Conservation (phyloP, 2,888 invertebrate species). For the Matsumyia berberina region DNA sequence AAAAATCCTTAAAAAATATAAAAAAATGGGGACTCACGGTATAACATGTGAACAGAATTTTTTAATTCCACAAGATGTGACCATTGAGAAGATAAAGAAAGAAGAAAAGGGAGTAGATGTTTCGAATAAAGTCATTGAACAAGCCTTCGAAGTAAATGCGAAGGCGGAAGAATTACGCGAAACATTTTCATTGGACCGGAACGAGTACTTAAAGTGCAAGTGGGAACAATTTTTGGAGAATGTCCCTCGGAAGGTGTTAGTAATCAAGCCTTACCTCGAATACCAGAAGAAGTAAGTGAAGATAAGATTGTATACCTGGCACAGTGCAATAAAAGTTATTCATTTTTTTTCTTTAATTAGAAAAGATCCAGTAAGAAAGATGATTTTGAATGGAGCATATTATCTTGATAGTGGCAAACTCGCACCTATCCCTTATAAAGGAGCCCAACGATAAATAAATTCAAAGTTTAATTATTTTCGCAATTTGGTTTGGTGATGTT, state of each 20-base stretch:
- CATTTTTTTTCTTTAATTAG: conserved; percentile 61
- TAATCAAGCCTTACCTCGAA: conserved; percentile 26
- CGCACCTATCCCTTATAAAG: conserved; percentile 79
- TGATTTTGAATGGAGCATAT: conserved; percentile 79
- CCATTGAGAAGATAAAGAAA: conserved; percentile 14
- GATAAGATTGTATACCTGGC: not conserved
- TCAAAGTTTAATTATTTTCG: not conserved
- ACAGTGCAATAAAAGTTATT: not conserved
- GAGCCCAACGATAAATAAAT: conserved; percentile 59
- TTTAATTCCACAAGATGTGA: conserved; percentile 8
- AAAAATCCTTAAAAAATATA: not conserved
- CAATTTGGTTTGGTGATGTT: not conserved
- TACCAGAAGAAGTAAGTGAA: conserved; percentile 19
- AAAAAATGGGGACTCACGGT: conserved; percentile 6
- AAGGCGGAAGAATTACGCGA: conserved; percentile 25
- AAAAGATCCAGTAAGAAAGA: conserved; percentile 77
- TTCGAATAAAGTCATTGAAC: not conserved
- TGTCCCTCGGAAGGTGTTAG: conserved; percentile 1
- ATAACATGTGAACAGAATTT: conserved; percentile 26
- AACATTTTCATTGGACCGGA: conserved; percentile 24
- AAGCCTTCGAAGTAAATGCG: conserved; percentile 13
- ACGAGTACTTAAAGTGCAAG: conserved; percentile 37
- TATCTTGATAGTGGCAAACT: conserved; percentile 80
- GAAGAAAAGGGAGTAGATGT: not conserved
- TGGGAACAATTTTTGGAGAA: conserved; percentile 44